Base-by-base conservation (phyloP, 2,888 invertebrate species). In the Phragmatobia fuliginosa region DNA sequence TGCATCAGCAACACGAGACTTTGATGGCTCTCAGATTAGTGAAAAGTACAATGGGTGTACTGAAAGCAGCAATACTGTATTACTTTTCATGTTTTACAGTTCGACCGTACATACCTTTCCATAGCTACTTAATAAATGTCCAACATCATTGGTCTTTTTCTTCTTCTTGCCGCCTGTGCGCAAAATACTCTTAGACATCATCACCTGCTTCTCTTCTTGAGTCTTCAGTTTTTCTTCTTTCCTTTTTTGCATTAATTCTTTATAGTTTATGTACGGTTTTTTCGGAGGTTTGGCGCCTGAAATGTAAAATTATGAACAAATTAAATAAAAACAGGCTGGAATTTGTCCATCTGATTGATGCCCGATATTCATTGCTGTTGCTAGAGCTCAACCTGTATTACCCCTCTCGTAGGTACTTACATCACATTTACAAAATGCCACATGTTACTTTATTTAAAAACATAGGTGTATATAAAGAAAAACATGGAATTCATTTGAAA, bases 261-360 rank as follows among this genome's bases (percentile, higher is more conserved):
- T 98, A 85, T 98, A 98, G 88, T 98, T 98, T 66, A 96, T 91
- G 76, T 96, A 96, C 66, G 95, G 93, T 41, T 96, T 96, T 88
- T 96, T 97, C 0, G 96, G 97, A 6, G 98, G 97, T 90, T 97
- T 97, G 0, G 98, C 98, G 64, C 98, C 96, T 96, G 83, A 2
- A 90, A 87, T 14, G 32, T 56, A 7, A 56, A 25, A 14, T 56
- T 56, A 56, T 1, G 14, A 28, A 5, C 14, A 28, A 5, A 56
- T 28, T 1, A 28, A 14, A 8, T 14, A 56, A 16, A 56, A 28
- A 28, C 28, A 28, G 28, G 25, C 28, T 56, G 16, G 28, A 56
- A 52, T 11, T 14, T 11, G 14, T 11, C 6, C 14, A 28, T n/a
- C n/a, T n/a, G n/a, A n/a, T n/a, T n/a, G n/a, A n/a, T n/a, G n/a